These are phyloP conservation scores for Rhodophaea formosa DNA, from an alignment of 2,888 invertebrate species.

Conservation along the genomic window DNA sequence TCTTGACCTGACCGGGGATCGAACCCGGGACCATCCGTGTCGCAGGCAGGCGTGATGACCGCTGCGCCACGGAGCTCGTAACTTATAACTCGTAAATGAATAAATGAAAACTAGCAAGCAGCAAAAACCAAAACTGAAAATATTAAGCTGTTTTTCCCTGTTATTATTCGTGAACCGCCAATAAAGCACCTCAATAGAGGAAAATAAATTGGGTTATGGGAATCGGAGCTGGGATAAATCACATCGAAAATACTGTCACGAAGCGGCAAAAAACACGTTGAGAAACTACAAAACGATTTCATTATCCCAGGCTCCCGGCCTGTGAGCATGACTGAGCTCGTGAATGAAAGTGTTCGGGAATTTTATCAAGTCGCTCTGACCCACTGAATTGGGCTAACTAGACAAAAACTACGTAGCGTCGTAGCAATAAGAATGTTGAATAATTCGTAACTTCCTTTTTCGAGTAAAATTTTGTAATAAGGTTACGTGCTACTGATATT, in stretches of 20 bases:
- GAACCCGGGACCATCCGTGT: too few relatives aligned
- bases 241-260: slow-evolving; percentile 76
- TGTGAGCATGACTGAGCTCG: slow-evolving; percentile 56
- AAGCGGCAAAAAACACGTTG: slow-evolving; percentile 64
- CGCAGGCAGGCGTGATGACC: too few relatives aligned
- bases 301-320: slow-evolving; percentile 52
- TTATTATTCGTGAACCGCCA: slow-evolving; percentile 41
- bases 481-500: too few relatives aligned
- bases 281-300: slow-evolving; percentile 63
- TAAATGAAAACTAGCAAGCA: neutral
- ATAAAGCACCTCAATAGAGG: slow-evolving; percentile 50
- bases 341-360: slow-evolving; percentile 37
- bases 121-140: slow-evolving; percentile 15
- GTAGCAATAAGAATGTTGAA: too few relatives aligned
- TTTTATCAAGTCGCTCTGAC: slow-evolving; percentile 15
- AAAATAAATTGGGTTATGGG: slow-evolving; percentile 73
- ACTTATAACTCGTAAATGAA: too few relatives aligned
- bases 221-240: slow-evolving; percentile 69
- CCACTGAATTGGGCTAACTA: slow-evolving; percentile 5
- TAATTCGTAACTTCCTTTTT: too few relatives aligned
- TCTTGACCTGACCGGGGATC: too few relatives aligned
- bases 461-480: too few relatives aligned
- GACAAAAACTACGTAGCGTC: slow-evolving; percentile 6
- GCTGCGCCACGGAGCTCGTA: too few relatives aligned
- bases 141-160: slow-evolving; percentile 17